These are phyloP conservation scores for Orgyia antiqua DNA, from an alignment of 2,888 invertebrate genomes.

Conservation along the genomic window DNA sequence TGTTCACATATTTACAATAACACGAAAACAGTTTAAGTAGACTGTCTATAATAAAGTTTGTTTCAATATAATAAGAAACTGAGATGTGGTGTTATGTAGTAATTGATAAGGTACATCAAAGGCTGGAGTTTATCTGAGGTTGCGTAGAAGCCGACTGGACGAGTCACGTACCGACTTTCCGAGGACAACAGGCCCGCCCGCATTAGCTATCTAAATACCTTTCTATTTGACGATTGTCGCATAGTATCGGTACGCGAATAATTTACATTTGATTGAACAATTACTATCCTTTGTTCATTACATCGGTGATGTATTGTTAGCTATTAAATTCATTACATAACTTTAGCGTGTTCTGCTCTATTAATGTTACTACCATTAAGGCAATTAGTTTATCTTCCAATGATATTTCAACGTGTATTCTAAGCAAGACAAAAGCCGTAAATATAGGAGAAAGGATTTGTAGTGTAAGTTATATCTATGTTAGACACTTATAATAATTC, in stretches of 20 bases:
- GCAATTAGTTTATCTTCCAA: not conserved
- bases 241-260: constrained; percentile 8
- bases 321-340: constrained; percentile 2
- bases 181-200: constrained; percentile 30
- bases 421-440: no score
- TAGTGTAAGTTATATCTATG: no score
- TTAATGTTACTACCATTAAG: constrained; percentile 3
- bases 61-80: no score
- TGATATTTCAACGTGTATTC: not conserved
- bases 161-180: constrained; percentile 20
- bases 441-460: not conserved
- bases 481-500: no score
- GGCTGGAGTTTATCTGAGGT: constrained; percentile 20
- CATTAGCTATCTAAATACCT: constrained; percentile 27
- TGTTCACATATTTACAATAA: no score
- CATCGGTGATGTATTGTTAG: constrained; percentile 3
- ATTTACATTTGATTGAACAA: constrained; percentile 10
- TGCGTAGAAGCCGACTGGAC: constrained; percentile 25
- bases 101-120: constrained; percentile 17
- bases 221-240: constrained; percentile 19
- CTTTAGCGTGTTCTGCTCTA: constrained; percentile 9
- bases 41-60: no score
- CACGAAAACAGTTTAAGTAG: no score
- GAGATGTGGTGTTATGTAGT: no score
- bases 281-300: constrained; percentile 16